These are phyloP conservation scores for Tortrix viridana DNA, from an alignment of 2,888 invertebrate genomes.

Conservation along the genomic window DNA sequence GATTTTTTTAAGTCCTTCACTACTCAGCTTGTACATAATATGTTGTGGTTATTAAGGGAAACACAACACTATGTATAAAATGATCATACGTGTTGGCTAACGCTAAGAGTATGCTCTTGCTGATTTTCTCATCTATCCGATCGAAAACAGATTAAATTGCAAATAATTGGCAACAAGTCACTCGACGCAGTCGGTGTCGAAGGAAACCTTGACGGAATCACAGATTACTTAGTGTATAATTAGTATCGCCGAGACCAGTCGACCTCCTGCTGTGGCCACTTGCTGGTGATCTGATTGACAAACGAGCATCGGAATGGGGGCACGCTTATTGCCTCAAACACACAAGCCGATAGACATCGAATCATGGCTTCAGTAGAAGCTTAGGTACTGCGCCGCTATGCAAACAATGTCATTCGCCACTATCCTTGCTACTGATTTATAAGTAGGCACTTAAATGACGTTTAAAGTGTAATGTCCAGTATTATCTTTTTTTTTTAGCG, in stretches of 20 bases:
- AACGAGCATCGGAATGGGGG: constrained; percentile 48
- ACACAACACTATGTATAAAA: not conserved
- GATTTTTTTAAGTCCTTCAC: no score
- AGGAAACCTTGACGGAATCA: constrained; percentile 21
- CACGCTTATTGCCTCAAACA: constrained; percentile 40
- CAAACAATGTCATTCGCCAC: no score
- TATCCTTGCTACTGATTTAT: no score
- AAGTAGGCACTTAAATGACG: no score
- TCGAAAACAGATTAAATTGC: constrained; percentile 14
- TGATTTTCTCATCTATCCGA: not conserved
- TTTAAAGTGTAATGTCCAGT: no score
- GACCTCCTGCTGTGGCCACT: constrained; percentile 47
- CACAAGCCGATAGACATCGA: constrained; percentile 36
- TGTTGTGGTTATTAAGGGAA: no score
- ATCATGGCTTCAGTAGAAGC: constrained; percentile 32
- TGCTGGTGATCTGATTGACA: constrained; percentile 37
- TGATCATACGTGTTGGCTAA: no score
- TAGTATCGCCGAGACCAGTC: constrained; percentile 42
- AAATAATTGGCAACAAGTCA: constrained; percentile 3
- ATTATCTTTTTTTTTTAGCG: no score
- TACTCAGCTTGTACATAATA: no score
- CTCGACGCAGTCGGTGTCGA: constrained; percentile 31
- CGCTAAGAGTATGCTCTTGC: no score
- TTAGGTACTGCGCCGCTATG: constrained; percentile 12
- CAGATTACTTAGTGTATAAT: constrained; percentile 6